Percentiles rank a stretch among this genome's conserved stretches.
Conservation (phyloP, 2,113 vertebrate species). For the Pagrus major region DNA sequence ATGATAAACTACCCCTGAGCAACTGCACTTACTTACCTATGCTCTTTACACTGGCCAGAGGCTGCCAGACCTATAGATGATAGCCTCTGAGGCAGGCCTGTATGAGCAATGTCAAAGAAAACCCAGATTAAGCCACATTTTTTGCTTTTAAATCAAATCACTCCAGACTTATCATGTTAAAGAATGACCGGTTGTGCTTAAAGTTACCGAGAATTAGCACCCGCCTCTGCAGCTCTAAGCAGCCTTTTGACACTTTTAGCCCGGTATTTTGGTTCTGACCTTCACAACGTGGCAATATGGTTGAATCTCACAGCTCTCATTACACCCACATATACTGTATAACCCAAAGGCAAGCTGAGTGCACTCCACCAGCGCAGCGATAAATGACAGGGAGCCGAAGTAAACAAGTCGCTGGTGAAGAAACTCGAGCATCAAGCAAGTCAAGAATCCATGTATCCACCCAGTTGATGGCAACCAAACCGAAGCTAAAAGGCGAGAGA, state of each 20-base stretch:
- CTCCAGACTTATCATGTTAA: neutral
- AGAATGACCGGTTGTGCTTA: neutral
- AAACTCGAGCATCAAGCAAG: neutral
- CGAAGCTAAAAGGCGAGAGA: neutral
- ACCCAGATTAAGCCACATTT: neutral
- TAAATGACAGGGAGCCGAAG: slow-evolving; percentile 22
- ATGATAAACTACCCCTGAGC: slow-evolving; percentile 60
- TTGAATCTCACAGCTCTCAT: slow-evolving; percentile 6
- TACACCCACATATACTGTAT: slow-evolving; percentile 28
- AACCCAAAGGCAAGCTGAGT: slow-evolving; percentile 29
- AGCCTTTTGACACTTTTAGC: slow-evolving; percentile 29
- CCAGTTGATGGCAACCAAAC: slow-evolving; percentile 1
- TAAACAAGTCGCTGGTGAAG: slow-evolving; percentile 12
- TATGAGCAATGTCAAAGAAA: slow-evolving; percentile 20
- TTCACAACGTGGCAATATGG: slow-evolving; percentile 36
- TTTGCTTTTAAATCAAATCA: slow-evolving; percentile 6
- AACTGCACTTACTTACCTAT: slow-evolving; percentile 57
- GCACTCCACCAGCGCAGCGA: neutral
- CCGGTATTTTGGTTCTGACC: slow-evolving; percentile 33
- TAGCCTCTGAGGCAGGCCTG: slow-evolving; percentile 2
- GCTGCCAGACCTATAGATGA: neutral
- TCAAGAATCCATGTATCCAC: neutral
- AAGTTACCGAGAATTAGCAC: neutral
- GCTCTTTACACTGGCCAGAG: slow-evolving; percentile 47
- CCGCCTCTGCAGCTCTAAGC: neutral